Evolutionary conservation across 2,888 invertebrate genomes (phyloP).

Genomic region (Cantharis flavilabris): DNA sequence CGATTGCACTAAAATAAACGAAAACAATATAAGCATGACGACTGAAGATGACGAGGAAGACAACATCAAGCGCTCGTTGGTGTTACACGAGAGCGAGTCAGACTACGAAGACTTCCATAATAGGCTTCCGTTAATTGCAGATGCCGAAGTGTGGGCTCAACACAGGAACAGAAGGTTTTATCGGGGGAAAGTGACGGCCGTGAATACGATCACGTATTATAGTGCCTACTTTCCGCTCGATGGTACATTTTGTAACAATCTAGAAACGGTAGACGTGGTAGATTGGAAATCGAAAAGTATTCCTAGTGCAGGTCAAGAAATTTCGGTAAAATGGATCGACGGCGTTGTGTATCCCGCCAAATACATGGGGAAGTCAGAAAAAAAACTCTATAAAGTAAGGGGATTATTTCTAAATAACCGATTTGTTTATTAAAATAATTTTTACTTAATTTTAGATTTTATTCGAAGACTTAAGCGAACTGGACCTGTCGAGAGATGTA

Average conservation of each 20-base stretch:
- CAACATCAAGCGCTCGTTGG: background rate
- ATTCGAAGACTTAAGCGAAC: conserved; percentile 58
- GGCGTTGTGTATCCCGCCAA: conserved; percentile 42
- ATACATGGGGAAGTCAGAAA: conserved; percentile 16
- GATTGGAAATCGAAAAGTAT: conserved; percentile 38
- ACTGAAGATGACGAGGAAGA: background rate
- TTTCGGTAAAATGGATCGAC: conserved; percentile 63
- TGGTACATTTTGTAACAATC: conserved; percentile 64
- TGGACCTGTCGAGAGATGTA: conserved; percentile 58
- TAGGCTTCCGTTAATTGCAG: background rate
- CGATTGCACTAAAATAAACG: background rate
- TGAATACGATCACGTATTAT: conserved; percentile 58
- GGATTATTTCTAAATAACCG: background rate
- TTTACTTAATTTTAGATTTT: conserved; percentile 50
- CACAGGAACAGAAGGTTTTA: conserved; percentile 66
- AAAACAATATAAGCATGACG: background rate
- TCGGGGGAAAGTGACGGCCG: conserved; percentile 58
- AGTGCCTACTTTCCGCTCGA: conserved; percentile 66
- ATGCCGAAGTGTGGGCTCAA: conserved; percentile 63
- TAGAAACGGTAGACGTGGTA: conserved; percentile 61
- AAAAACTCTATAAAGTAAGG: conserved; percentile 28
- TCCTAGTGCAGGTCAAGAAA: conserved; percentile 56
- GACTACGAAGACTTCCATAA: background rate
- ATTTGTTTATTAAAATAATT: background rate
- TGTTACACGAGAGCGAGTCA: background rate